Conservation (phyloP, 64 coral and sea anemone genomes). For the Catalaphyllia jardinei region DNA sequence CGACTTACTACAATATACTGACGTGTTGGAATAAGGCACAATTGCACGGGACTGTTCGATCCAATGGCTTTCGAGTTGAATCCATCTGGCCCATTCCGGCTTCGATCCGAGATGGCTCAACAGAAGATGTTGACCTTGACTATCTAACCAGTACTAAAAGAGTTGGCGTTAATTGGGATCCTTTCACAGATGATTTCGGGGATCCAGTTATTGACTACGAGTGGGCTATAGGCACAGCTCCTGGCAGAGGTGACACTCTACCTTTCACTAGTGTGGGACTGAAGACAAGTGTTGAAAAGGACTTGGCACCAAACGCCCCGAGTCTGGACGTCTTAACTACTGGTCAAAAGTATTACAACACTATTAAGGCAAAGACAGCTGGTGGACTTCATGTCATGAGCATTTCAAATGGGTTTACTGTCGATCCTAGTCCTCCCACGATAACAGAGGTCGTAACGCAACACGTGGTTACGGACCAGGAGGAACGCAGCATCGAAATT, state of each 20-base stretch:
- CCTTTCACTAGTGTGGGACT: slow-evolving; percentile 50
- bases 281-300: background rate
- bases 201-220: slow-evolving; percentile 68
- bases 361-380: slow-evolving; percentile 33
- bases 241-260: slow-evolving; percentile 28
- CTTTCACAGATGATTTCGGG: slow-evolving; percentile 6
- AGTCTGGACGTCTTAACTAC: slow-evolving; percentile 50
- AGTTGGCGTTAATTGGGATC: slow-evolving; percentile 78
- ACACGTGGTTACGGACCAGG: slow-evolving; percentile 48
- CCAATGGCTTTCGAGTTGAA: slow-evolving; percentile 83
- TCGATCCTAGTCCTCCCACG: slow-evolving; percentile 66
- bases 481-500: slow-evolving; percentile 2
- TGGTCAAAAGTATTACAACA: slow-evolving; percentile 72
- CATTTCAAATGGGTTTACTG: slow-evolving; percentile 57
- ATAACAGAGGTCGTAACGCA: slow-evolving; percentile 29
- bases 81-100: slow-evolving; percentile 71
- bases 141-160: slow-evolving; percentile 65
- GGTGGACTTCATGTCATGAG: slow-evolving; percentile 30
- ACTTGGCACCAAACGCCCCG: slow-evolving; percentile 31
- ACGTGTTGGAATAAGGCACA: slow-evolving; percentile 73
- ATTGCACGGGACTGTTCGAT: slow-evolving; percentile 18
- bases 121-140: slow-evolving; percentile 9
- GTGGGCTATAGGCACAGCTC: slow-evolving; percentile 61
- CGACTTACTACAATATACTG: slow-evolving; percentile 53
- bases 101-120: slow-evolving; percentile 51